Evolutionary conservation across 1,140 invertebrate species (phyloP), one percentile per base, ranked within the genome.

Genomic region (Drosophila bocki): DNA sequence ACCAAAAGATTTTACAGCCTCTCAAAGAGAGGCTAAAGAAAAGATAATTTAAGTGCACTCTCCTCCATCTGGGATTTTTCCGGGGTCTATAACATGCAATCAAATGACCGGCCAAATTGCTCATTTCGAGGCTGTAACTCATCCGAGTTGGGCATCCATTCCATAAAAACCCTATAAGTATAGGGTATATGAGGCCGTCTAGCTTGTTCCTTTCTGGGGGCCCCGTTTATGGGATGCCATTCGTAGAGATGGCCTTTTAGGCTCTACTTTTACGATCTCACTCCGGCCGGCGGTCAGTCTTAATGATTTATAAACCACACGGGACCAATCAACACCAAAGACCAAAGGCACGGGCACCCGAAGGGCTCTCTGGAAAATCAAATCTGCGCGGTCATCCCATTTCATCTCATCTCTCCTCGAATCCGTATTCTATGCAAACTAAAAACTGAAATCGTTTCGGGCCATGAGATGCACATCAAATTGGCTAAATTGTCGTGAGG

Each of bases 271-370:
- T 86, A 86, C 75, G 79, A 56, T 74, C 78, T 44, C 15, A 19
- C 19, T 39, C 54, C 47, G 35, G 5, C 29, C 60, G 44, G 15
- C 60, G 69, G 58, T 79, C 80, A 78, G 64, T 83, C 64, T 88
- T 83, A 88, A 88, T 87, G 83, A 88, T 88, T 87, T 80, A 87
- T 87, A 87, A 88, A 83, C 83, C 84, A 82, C 83, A 71, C 77
- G 83, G 84, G 84, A 87, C 84, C 80, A 80, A 88, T 83, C 84
- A 87, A 74, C 83, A 83, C 76, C 62, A 64, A 58, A 78, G 57
- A 48, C 26, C 0, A 6, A 19, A 19, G 26, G 26, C 26, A 29
- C 53, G 56, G 17, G 9, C 35, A 32, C 35, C 70, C 19, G 44
- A 76, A 74, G 53, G 72, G 59, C 72, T 54, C 62, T 68, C 29